Evolutionary conservation across 2,797 vertebrate genomes (phyloP).

Genomic region (Potorous gilbertii): DNA sequence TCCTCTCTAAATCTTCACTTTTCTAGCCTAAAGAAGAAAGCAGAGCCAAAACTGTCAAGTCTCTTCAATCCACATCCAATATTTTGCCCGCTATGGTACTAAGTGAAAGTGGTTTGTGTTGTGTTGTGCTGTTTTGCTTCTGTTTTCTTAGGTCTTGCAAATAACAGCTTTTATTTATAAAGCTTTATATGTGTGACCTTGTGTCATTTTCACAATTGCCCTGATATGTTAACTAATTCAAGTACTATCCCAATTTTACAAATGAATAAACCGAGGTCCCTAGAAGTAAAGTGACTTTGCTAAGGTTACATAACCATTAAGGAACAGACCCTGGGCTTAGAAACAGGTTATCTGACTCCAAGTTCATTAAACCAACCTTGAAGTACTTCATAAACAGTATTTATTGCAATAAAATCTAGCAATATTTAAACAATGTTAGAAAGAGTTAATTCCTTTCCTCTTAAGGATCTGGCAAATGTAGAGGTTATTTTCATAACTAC

Average conservation of each 20-base stretch:
- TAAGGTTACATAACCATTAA: not conserved
- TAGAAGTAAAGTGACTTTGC: not conserved
- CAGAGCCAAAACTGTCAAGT: not conserved
- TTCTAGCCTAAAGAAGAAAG: not conserved
- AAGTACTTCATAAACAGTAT: not conserved
- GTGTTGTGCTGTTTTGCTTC: not conserved
- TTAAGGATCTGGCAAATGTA: slow-evolving; percentile 28
- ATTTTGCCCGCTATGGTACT: not conserved
- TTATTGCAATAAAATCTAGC: not conserved
- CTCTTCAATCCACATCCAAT: not conserved
- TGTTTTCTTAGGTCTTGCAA: not conserved
- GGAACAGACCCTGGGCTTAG: not conserved
- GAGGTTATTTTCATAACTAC: not conserved
- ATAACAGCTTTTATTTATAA: not conserved
- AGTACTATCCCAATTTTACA: not conserved
- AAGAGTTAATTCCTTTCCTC: slow-evolving; percentile 26
- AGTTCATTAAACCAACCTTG: not conserved
- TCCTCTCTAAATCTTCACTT: not conserved
- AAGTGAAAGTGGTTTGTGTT: not conserved
- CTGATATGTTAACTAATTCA: not conserved
- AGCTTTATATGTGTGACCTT: rapidly evolving
- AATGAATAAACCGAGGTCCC: not conserved
- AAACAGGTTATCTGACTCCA: not conserved
- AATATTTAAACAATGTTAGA: not conserved
- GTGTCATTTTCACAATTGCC: not conserved